These are phyloP conservation scores for Halisarca cf. caerulea DNA, from an alignment of 37 sponge, comb jelly and placozoan species.

Conservation along the genomic window DNA sequence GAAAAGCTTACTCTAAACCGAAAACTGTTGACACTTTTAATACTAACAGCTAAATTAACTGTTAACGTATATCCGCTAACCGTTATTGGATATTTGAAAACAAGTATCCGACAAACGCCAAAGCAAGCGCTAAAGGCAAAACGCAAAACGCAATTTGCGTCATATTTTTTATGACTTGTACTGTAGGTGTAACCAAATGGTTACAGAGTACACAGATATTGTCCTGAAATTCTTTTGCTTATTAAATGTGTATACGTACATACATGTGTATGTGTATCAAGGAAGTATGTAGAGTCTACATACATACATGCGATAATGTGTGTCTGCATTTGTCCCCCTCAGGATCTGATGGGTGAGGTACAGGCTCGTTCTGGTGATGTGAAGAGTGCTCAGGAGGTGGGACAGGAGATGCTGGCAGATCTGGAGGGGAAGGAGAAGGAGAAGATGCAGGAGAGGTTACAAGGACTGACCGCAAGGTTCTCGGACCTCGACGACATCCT, in stretches of 20 bases:
- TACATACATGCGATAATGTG: not conserved
- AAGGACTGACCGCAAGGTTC: conserved; percentile 33
- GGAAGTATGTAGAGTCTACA: not conserved
- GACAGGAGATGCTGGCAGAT: conserved; percentile 38
- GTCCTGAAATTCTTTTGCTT: too few relatives aligned
- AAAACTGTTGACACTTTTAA: too few relatives aligned
- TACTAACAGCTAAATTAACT: too few relatives aligned
- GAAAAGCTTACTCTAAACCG: too few relatives aligned
- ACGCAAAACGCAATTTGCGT: too few relatives aligned
- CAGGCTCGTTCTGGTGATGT: conserved; percentile 25
- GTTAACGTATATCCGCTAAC: too few relatives aligned
- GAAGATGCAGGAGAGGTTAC: conserved; percentile 47
- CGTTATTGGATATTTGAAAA: too few relatives aligned
- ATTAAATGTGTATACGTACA: not conserved
- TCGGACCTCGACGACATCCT: conserved; percentile 29
- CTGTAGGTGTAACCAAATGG: too few relatives aligned
- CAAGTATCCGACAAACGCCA: too few relatives aligned
- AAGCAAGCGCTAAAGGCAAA: too few relatives aligned
- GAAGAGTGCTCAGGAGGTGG: conserved; percentile 48
- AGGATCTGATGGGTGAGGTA: conserved; percentile 56
- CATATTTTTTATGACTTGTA: too few relatives aligned
- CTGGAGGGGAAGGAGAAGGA: conserved; percentile 35
- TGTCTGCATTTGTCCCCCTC: not conserved
- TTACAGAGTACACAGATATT: too few relatives aligned
- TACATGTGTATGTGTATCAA: not conserved